Conservation (phyloP, 2,888 invertebrate genomes). For the Imbricaverruca yamaguchii region DNA sequence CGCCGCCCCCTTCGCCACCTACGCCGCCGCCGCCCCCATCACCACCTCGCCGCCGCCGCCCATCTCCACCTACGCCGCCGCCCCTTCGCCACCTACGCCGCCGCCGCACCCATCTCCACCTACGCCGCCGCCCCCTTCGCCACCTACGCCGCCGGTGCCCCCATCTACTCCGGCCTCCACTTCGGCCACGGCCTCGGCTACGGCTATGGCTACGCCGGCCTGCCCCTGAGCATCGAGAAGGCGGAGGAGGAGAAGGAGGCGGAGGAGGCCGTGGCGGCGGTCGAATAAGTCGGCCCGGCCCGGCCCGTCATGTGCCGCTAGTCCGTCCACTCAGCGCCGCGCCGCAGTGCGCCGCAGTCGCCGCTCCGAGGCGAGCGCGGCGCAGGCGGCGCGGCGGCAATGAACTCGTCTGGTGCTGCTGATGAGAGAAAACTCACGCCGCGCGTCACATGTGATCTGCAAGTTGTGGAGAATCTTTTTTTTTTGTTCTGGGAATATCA, state of each 20-base stretch:
- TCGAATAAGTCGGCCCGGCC: not conserved
- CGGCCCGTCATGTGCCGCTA: not conserved
- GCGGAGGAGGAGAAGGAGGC: not conserved
- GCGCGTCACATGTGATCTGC: no score
- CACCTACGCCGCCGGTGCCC: slow-evolving; percentile 38
- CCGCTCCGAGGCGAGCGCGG: not conserved
- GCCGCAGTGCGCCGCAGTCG: not conserved
- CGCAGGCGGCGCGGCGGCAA: not conserved
- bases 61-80: slow-evolving; percentile 42
- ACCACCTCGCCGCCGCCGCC: slow-evolving; percentile 42
- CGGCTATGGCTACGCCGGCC: slow-evolving; percentile 25
- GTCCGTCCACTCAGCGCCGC: not conserved
- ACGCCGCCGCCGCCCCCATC: slow-evolving; percentile 40
- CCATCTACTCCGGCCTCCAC: slow-evolving; percentile 27
- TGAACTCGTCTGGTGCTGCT: slow-evolving; percentile 16
- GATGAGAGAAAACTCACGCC: not conserved
- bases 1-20: slow-evolving; percentile 36
- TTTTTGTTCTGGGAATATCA: no score
- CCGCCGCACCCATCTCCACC: slow-evolving; percentile 38
- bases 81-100: slow-evolving; percentile 36
- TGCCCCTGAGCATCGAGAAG: slow-evolving; percentile 15
- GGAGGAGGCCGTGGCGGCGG: not conserved
- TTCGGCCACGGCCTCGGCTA: not conserved
- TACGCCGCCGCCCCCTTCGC: slow-evolving; percentile 42
- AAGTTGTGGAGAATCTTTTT: no score